A percentile compares a stretch with the other conserved stretches of the same genome.
Conservation (phyloP, 2,113 vertebrate species). For the Tachysurus vachellii region DNA sequence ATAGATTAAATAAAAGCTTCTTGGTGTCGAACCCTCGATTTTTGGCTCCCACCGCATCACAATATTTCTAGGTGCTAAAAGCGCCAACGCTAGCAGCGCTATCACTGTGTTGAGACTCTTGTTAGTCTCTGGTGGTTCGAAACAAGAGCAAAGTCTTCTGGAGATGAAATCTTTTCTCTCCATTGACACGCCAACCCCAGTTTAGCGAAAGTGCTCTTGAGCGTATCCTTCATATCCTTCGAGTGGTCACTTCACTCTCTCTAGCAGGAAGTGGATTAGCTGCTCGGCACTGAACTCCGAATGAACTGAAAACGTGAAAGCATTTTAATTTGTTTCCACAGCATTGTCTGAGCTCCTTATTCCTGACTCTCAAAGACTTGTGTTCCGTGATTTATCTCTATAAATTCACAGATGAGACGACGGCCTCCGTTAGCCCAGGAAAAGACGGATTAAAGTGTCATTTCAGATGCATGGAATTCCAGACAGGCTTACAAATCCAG, state of each 20-base stretch:
- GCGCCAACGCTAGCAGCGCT: not conserved
- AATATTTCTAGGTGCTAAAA: constrained; percentile 10
- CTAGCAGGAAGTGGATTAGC: constrained; percentile 13
- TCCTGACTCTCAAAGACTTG: not conserved
- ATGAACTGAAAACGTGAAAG: not conserved
- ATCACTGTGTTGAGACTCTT: not conserved
- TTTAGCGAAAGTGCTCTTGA: constrained; percentile 23
- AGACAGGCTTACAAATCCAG: constrained; percentile 63
- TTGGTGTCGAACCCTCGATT: not conserved
- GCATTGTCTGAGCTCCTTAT: not conserved
- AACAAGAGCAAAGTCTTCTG: not conserved
- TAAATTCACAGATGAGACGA: constrained; percentile 31
- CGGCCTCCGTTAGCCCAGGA: constrained; percentile 44
- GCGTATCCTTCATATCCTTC: constrained; percentile 29
- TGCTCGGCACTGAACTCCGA: not conserved
- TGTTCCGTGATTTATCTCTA: not conserved
- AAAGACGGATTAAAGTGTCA: constrained; percentile 54
- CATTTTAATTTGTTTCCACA: not conserved
- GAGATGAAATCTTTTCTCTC: not conserved
- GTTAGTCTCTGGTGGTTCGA: not conserved
- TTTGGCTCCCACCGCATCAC: not conserved
- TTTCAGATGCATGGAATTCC: constrained; percentile 66
- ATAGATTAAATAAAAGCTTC: not conserved
- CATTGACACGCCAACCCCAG: not conserved
- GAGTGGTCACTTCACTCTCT: constrained; percentile 24